Conservation (phyloP, 37 sponge, comb jelly and placozoan genomes). For the Spongia lamella region DNA sequence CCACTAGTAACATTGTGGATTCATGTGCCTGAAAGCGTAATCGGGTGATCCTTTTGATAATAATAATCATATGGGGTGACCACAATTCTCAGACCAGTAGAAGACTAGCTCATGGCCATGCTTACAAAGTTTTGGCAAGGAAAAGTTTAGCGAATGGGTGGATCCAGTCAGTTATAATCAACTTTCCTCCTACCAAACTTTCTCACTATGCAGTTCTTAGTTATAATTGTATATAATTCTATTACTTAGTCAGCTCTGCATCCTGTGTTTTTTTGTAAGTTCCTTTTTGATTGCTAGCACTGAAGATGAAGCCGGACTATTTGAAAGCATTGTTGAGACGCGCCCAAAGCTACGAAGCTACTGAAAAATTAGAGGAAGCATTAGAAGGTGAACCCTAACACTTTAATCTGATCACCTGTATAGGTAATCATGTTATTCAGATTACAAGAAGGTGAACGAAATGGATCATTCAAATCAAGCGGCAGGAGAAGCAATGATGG, state of each 20-base stretch:
- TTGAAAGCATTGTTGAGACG: conserved; percentile 82
- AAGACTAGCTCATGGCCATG: too few relatives aligned
- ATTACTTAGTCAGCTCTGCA: too few relatives aligned
- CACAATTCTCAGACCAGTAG: too few relatives aligned
- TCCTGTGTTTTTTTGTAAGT: too few relatives aligned
- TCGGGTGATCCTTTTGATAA: too few relatives aligned
- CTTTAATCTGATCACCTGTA: background rate
- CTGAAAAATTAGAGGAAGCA: conserved; percentile 90
- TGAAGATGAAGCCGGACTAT: conserved; percentile 75
- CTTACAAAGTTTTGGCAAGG: too few relatives aligned
- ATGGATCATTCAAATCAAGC: conserved; percentile 55
- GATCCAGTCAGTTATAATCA: too few relatives aligned
- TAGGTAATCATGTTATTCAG: conserved; percentile 12
- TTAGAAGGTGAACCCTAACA: conserved; percentile 57
- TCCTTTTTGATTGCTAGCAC: too few relatives aligned
- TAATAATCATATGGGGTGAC: too few relatives aligned
- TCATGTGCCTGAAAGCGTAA: too few relatives aligned
- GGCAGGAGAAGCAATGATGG: conserved; percentile 75
- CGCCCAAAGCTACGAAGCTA: conserved; percentile 75
- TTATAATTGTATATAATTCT: background rate
- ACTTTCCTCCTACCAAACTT: background rate
- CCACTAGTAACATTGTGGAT: too few relatives aligned
- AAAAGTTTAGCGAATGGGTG: background rate
- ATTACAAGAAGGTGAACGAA: conserved; percentile 78
- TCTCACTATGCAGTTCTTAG: background rate